These are phyloP conservation scores for Sceloporus tristichus DNA, from an alignment of 2,113 vertebrate species.

Conservation along the genomic window DNA sequence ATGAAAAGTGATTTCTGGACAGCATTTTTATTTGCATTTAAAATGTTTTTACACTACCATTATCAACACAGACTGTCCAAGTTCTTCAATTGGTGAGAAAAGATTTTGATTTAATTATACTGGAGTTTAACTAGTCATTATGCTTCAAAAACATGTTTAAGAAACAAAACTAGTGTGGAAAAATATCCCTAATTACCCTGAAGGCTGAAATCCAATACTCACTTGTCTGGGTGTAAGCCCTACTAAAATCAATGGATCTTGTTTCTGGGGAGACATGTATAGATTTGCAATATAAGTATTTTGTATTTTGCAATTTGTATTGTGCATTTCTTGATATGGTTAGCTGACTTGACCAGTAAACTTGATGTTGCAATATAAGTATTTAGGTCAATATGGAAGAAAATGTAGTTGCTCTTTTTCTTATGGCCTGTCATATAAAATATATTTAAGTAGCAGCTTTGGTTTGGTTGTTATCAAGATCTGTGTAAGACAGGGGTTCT, in stretches of 20 bases:
- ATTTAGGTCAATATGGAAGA: conserved; percentile 40
- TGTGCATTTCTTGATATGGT: too few relatives aligned
- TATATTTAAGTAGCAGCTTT: neutral
- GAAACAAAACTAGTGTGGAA: conserved; percentile 37
- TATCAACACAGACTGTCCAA: conserved; percentile 67
- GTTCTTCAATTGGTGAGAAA: conserved; percentile 62
- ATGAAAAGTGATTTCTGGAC: conserved; percentile 68
- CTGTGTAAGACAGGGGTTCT: too few relatives aligned
- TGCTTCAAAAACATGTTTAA: conserved; percentile 39
- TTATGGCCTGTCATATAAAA: too few relatives aligned
- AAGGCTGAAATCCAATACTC: neutral
- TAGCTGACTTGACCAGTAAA: too few relatives aligned
- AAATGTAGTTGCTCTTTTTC: neutral
- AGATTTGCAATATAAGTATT: neutral
- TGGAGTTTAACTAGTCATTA: conserved; percentile 58
- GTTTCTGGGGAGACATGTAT: too few relatives aligned
- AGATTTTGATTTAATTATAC: conserved; percentile 55
- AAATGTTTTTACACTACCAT: conserved; percentile 72
- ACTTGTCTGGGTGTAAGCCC: neutral
- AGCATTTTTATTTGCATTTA: conserved; percentile 73
- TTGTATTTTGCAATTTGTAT: neutral
- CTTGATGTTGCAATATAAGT: too few relatives aligned
- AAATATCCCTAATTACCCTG: conserved; percentile 14
- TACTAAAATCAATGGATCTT: neutral
- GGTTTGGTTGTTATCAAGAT: too few relatives aligned